Evolutionary conservation across 2,113 vertebrate genomes (phyloP).

Genomic region (Salvator merianae): DNA sequence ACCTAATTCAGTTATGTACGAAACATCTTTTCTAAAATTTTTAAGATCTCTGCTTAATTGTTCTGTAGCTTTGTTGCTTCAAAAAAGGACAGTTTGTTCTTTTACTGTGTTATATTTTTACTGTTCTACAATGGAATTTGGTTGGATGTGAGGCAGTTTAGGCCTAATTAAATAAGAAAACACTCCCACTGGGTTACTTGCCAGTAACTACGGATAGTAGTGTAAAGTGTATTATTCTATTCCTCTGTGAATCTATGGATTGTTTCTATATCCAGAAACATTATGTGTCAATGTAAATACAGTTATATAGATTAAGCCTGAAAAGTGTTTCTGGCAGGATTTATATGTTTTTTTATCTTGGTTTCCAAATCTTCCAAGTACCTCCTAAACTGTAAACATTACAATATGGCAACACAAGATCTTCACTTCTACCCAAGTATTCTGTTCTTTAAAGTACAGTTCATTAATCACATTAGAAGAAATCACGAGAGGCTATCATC

Average conservation of each 20-base stretch:
- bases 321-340: not conserved
- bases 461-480: too few species aligned
- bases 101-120: not conserved
- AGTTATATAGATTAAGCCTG: too few species aligned
- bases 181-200: not conserved
- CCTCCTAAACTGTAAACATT: too few species aligned
- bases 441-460: too few species aligned
- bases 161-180: not conserved
- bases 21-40: not conserved
- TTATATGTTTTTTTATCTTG: not conserved
- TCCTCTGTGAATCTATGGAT: not conserved
- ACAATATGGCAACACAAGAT: too few species aligned
- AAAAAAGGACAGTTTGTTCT: not conserved
- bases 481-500: too few species aligned
- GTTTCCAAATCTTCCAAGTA: too few species aligned
- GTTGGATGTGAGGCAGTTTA: not conserved
- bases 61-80: not conserved
- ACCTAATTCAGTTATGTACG: too few species aligned
- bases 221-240: not conserved
- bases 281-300: too few species aligned
- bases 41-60: not conserved
- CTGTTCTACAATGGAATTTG: not conserved
- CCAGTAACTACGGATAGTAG: not conserved
- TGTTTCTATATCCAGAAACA: not conserved
- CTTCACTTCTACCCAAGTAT: too few species aligned